Conservation (phyloP, 2,797 vertebrate genomes). For the Cossypha heuglini region DNA sequence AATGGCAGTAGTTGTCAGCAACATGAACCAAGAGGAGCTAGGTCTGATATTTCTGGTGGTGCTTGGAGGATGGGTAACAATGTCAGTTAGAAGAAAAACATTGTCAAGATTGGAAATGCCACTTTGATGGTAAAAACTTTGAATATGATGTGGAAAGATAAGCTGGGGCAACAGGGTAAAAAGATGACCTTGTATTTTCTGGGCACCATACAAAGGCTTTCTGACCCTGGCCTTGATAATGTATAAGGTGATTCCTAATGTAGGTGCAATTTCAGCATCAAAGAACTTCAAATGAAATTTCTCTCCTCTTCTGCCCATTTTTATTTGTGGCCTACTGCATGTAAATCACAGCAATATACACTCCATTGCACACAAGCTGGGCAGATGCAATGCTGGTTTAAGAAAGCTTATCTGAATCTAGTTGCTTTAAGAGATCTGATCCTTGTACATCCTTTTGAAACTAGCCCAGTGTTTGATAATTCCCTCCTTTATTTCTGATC, state of each 20-base stretch:
- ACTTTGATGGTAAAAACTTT: neutral
- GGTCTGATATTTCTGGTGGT: neutral
- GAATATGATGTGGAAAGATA: neutral
- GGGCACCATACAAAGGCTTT: neutral
- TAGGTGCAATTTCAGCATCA: neutral
- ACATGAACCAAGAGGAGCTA: neutral
- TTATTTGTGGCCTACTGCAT: neutral
- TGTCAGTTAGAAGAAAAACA: neutral
- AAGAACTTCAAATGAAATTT: neutral
- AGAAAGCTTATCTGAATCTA: neutral
- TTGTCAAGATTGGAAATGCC: neutral
- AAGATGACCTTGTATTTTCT: neutral
- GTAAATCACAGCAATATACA: neutral
- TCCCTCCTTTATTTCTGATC: neutral
- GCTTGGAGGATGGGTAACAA: neutral
- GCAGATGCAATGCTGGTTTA: neutral
- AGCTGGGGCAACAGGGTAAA: neutral
- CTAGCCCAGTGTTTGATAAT: neutral
- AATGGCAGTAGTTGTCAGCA: neutral
- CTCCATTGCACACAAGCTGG: neutral
- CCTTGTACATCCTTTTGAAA: neutral
- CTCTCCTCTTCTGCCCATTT: neutral
- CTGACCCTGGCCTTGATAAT: neutral
- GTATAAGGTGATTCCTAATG: neutral
- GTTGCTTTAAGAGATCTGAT: neutral